phyloP scores from a whole-genome alignment of 2,113 vertebrate species.

The Grallaria varia region DNA sequence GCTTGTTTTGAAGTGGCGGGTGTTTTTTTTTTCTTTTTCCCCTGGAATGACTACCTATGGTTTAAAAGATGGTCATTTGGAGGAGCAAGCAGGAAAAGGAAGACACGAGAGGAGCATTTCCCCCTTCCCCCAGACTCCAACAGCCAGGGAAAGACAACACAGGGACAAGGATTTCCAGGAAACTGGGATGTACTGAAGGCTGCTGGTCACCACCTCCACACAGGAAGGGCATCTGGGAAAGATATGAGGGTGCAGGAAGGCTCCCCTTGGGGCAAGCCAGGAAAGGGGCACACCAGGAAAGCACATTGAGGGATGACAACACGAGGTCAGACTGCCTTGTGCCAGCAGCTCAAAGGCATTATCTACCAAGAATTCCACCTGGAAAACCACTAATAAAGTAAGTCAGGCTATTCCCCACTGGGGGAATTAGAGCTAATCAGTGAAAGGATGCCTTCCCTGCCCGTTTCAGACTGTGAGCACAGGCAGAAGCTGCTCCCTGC shows the following conservation, averaged over 20 bases:
- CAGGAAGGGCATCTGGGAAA: background rate
- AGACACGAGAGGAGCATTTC: background rate
- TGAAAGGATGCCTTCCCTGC: background rate
- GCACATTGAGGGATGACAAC: fast-evolving
- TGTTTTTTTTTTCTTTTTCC: background rate
- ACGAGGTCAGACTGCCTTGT: fast-evolving
- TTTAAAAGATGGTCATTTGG: background rate
- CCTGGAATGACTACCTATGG: background rate
- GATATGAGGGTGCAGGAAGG: background rate
- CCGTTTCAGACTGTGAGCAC: background rate
- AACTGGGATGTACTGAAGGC: background rate
- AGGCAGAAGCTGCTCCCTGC: background rate
- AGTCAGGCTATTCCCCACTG: background rate
- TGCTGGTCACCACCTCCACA: fast-evolving
- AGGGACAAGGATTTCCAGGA: background rate
- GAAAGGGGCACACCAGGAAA: background rate
- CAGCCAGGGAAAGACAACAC: background rate
- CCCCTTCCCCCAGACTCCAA: background rate
- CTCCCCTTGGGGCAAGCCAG: fast-evolving
- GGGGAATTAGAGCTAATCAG: background rate
- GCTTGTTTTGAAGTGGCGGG: background rate
- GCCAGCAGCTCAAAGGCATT: fast-evolving
- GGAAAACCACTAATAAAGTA: background rate
- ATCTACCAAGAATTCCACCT: background rate
- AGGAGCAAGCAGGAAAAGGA: background rate